Conservation (phyloP, 1,140 invertebrate genomes). For the Globodera rostochiensis region DNA sequence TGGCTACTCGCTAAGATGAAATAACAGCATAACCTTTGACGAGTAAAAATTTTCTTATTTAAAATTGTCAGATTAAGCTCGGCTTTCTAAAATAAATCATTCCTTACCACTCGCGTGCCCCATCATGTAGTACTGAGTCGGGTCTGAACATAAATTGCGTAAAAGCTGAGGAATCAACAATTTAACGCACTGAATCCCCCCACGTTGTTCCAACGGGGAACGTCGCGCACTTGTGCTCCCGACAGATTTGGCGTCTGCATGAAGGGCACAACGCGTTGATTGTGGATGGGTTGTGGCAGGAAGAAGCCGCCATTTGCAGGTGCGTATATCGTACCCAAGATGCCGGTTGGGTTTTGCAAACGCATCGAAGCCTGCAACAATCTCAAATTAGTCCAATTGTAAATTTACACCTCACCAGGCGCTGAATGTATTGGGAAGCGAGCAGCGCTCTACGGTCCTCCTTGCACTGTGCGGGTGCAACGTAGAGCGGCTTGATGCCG, state of each 20-base stretch:
- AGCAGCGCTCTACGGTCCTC: conserved; percentile 92
- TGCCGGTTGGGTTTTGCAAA: conserved; percentile 74
- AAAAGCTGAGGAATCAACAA: neutral
- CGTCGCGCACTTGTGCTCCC: conserved; percentile 76
- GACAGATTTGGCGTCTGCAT: conserved; percentile 79
- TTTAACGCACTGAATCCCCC: conserved; percentile 35
- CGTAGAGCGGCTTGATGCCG: conserved; percentile 93
- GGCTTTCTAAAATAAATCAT: neutral
- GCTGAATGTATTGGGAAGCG: conserved; percentile 94
- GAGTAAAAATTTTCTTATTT: too few species aligned
- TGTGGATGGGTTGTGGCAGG: conserved; percentile 75
- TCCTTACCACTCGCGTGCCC: conserved; percentile 26
- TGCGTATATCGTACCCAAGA: conserved; percentile 75
- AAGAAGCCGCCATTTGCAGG: conserved; percentile 84
- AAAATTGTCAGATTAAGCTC: too few species aligned
- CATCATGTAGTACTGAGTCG: conserved; percentile 42
- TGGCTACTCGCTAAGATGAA: neutral
- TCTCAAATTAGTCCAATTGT: neutral
- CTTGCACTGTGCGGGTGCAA: conserved; percentile 94
- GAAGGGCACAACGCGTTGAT: conserved; percentile 80
- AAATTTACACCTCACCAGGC: conserved; percentile 70
- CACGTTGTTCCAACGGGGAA: conserved; percentile 77
- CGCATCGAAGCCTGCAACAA: conserved; percentile 78
- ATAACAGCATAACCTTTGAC: too few species aligned
- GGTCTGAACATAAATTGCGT: conserved; percentile 27